Percentiles rank a stretch among this genome's conserved stretches.
Conservation (phyloP, 2,888 invertebrate genomes). For the Marronus borbonicus region DNA sequence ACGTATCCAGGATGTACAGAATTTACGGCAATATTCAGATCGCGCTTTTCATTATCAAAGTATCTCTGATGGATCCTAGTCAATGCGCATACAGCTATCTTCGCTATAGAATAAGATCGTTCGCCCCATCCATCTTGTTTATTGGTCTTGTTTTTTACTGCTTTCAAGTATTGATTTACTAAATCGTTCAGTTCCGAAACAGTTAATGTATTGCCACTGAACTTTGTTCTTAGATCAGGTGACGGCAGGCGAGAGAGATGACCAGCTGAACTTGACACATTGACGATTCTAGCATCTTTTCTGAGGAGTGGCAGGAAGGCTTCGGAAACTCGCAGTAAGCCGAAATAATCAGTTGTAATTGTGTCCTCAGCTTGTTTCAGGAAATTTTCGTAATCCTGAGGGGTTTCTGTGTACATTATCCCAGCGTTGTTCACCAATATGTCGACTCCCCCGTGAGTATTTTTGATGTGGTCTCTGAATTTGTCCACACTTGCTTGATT, state of each 20-base stretch:
- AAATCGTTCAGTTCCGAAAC: conserved; percentile 75
- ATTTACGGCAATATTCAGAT: conserved; percentile 79
- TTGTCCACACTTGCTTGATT: conserved; percentile 74
- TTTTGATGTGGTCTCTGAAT: conserved; percentile 75
- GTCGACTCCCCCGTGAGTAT: conserved; percentile 79
- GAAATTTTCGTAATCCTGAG: conserved; percentile 21
- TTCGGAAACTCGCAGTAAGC: conserved; percentile 77
- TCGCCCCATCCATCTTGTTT: conserved; percentile 49
- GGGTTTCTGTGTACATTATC: conserved; percentile 65
- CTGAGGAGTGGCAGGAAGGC: conserved; percentile 80
- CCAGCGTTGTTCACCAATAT: conserved; percentile 85
- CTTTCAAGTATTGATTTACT: conserved; percentile 79
- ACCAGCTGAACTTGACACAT: conserved; percentile 81
- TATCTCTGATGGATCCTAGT: conserved; percentile 76
- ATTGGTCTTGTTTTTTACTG: conserved; percentile 62
- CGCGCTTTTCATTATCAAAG: conserved; percentile 69
- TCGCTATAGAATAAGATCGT: conserved; percentile 77
- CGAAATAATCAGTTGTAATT: conserved; percentile 79
- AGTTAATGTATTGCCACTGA: conserved; percentile 74
- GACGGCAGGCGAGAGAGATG: conserved; percentile 76
- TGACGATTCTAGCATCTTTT: conserved; percentile 81
- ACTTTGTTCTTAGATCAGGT: conserved; percentile 72
- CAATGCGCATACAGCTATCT: conserved; percentile 82
- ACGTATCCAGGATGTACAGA: conserved; percentile 84
- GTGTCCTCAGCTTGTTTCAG: conserved; percentile 80